Evolutionary conservation across 2,113 vertebrate genomes (phyloP).

Genomic region (Passer montanus): DNA sequence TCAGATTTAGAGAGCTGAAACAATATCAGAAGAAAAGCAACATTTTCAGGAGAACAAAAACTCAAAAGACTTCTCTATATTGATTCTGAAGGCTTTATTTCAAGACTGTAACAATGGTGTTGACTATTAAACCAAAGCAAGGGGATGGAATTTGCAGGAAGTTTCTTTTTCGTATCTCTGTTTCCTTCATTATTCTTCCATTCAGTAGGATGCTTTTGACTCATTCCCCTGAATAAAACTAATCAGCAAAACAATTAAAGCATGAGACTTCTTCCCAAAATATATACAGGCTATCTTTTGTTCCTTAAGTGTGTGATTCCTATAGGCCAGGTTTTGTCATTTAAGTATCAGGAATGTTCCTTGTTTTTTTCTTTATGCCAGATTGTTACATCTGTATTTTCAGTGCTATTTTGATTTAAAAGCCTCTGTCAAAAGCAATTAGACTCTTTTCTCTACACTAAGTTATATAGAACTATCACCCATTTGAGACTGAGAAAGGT

Average conservation of each 20-base stretch:
- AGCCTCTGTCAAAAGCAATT: neutral
- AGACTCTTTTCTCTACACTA: neutral
- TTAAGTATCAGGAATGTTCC: neutral
- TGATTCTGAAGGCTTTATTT: neutral
- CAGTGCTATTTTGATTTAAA: neutral
- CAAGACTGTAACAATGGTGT: neutral
- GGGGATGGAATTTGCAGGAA: neutral
- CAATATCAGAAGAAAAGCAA: neutral
- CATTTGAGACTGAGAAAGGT: neutral
- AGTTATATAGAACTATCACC: neutral
- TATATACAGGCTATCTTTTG: neutral
- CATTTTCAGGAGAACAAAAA: neutral
- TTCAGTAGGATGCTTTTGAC: neutral
- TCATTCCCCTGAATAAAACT: neutral
- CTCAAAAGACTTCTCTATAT: neutral
- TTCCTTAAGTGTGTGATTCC: neutral
- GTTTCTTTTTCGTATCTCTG: neutral
- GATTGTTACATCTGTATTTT: neutral
- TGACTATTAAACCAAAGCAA: neutral
- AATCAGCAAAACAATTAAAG: neutral
- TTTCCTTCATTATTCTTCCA: neutral
- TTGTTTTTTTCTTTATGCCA: neutral
- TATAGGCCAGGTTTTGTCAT: neutral
- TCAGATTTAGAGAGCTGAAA: neutral
- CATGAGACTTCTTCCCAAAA: neutral